phyloP scores from a whole-genome alignment of 2,113 vertebrate genomes.

The Microtus richardsoni region DNA sequence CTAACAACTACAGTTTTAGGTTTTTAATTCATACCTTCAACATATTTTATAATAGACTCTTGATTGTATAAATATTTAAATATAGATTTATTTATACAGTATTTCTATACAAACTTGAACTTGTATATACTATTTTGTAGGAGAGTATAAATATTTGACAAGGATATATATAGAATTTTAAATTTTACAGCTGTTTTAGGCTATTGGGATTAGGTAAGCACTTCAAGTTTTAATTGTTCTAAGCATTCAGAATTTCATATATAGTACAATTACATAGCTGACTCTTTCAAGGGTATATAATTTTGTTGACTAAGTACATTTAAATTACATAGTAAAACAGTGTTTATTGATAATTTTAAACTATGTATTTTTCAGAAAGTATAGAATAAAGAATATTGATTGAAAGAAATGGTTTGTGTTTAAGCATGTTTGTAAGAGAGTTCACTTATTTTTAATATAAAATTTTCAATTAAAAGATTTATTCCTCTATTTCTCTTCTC shows the following conservation, averaged over 20 bases:
- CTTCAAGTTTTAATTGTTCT: background rate
- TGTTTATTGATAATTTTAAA: background rate
- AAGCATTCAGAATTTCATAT: background rate
- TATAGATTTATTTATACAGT: background rate
- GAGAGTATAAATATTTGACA: background rate
- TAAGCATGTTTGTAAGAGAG: background rate
- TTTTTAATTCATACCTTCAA: rapidly evolving
- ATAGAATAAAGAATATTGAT: background rate
- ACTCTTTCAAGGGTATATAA: background rate
- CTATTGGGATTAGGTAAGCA: background rate
- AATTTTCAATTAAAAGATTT: background rate
- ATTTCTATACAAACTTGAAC: background rate
- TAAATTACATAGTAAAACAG: background rate
- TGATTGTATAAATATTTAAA: background rate
- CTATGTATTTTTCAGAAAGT: background rate
- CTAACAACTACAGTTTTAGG: background rate
- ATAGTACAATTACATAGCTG: background rate
- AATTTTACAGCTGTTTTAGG: background rate
- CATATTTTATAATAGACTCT: background rate
- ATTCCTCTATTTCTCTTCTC: background rate
- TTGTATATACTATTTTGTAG: background rate
- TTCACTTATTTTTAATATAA: background rate
- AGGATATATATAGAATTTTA: background rate
- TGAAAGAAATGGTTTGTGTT: background rate
- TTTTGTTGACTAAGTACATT: background rate